Evolutionary conservation across 2,888 invertebrate species (phyloP).

Genomic region (Coleophora flavipennella): DNA sequence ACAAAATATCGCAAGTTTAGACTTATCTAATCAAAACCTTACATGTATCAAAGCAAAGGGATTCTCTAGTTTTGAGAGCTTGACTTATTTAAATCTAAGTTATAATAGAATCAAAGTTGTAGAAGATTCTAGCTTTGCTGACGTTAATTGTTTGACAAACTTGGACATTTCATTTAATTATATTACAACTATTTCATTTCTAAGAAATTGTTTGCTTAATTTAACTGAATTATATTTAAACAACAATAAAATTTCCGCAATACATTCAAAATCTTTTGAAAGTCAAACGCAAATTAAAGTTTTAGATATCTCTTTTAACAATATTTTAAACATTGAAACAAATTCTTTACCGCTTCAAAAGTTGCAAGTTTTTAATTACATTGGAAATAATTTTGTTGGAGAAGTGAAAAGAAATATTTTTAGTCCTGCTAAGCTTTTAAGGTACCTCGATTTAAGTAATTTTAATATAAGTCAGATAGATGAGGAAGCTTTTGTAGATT

Average conservation of each 20-base stretch:
- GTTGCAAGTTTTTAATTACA: constrained; percentile 43
- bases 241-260: constrained; percentile 31
- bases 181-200: constrained; percentile 31
- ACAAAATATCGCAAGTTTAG: constrained; percentile 25
- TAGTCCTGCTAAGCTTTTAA: constrained; percentile 43
- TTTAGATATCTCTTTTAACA: constrained; percentile 46
- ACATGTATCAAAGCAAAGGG: constrained; percentile 28
- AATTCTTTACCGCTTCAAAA: constrained; percentile 39
- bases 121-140: constrained; percentile 32
- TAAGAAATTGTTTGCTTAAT: constrained; percentile 28
- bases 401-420: constrained; percentile 30
- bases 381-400: constrained; percentile 36
- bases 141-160: constrained; percentile 20
- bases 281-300: constrained; percentile 32
- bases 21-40: constrained; percentile 38
- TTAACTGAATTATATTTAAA: constrained; percentile 39
- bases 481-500: constrained; percentile 36
- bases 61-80: constrained; percentile 28
- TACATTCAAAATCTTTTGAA: constrained; percentile 29
- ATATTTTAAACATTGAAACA: constrained; percentile 33
- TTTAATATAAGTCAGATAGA: constrained; percentile 37
- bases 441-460: constrained; percentile 43
- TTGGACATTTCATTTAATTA: constrained; percentile 47
- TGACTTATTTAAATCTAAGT: constrained; percentile 41
- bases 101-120: constrained; percentile 33